Evolutionary conservation across 2,888 invertebrate genomes (phyloP).

Genomic region (Bugula neritina): DNA sequence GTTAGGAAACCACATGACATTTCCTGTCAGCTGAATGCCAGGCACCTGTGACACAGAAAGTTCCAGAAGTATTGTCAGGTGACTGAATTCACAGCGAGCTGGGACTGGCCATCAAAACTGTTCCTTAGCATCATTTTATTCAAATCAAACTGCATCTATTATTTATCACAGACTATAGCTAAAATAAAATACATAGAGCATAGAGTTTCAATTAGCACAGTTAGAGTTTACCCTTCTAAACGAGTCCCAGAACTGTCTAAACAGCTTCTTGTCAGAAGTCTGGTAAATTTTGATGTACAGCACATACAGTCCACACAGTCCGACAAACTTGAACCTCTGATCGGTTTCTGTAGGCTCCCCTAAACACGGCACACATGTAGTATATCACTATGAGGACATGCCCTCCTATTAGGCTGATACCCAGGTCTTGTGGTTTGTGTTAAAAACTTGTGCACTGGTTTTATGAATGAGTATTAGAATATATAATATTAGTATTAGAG

Average conservation of each 20-base stretch:
- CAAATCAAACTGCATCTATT: no score
- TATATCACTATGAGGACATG: not conserved
- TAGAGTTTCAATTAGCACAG: no score
- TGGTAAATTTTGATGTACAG: slow-evolving; percentile 62
- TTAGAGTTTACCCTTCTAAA: slow-evolving; percentile 71
- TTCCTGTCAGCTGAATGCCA: slow-evolving; percentile 72
- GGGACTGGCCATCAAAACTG: no score
- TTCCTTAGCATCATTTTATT: no score
- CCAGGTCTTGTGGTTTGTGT: no score
- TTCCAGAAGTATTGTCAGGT: no score
- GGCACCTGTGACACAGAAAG: slow-evolving; percentile 59
- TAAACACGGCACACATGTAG: not conserved
- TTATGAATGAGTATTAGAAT: no score
- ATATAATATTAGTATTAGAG: not conserved
- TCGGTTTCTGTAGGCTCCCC: slow-evolving; percentile 41
- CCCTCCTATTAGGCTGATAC: no score
- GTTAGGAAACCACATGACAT: slow-evolving; percentile 78
- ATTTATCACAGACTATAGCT: no score
- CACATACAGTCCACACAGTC: slow-evolving; percentile 51
- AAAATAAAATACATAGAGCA: no score
- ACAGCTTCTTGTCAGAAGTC: slow-evolving; percentile 68
- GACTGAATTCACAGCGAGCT: no score
- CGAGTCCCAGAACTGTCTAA: slow-evolving; percentile 68
- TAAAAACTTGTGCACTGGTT: no score
- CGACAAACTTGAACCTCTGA: slow-evolving; percentile 51